A percentile compares a stretch with the other conserved stretches of the same genome.
Conservation (phyloP, 2,113 vertebrate genomes). For the Dicerorhinus sumatrensis region DNA sequence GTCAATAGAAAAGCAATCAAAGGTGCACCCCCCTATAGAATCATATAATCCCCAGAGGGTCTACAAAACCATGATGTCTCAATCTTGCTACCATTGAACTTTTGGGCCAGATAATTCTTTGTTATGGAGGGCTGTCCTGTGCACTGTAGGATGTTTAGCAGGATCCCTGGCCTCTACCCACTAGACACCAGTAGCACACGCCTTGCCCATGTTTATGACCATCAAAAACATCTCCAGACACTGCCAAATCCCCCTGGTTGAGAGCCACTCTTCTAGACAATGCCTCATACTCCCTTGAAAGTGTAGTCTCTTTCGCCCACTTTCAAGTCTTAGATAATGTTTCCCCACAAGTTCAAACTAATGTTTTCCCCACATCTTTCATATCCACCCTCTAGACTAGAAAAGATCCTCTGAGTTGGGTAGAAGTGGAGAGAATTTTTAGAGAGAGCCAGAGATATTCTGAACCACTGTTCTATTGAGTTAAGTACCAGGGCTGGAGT, state of each 20-base stretch:
- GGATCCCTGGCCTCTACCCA: not conserved
- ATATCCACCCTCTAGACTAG: not conserved
- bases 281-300: not conserved
- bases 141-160: not conserved
- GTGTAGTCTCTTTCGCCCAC: not conserved
- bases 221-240: not conserved
- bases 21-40: not conserved
- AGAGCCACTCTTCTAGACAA: not conserved
- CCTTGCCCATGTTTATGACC: not conserved
- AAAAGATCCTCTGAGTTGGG: not conserved
- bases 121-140: not conserved
- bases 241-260: not conserved
- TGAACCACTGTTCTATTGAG: not conserved
- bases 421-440: not conserved
- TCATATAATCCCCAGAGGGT: not conserved
- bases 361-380: not conserved
- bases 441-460: not conserved
- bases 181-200: not conserved
- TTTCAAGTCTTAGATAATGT: not conserved
- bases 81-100: not conserved
- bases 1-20: not conserved
- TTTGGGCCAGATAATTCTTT: not conserved
- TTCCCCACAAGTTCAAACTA: not conserved
- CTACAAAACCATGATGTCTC: not conserved
- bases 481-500: not conserved